Conservation (phyloP, 2,113 vertebrate genomes). For the Recurvirostra avosetta region DNA sequence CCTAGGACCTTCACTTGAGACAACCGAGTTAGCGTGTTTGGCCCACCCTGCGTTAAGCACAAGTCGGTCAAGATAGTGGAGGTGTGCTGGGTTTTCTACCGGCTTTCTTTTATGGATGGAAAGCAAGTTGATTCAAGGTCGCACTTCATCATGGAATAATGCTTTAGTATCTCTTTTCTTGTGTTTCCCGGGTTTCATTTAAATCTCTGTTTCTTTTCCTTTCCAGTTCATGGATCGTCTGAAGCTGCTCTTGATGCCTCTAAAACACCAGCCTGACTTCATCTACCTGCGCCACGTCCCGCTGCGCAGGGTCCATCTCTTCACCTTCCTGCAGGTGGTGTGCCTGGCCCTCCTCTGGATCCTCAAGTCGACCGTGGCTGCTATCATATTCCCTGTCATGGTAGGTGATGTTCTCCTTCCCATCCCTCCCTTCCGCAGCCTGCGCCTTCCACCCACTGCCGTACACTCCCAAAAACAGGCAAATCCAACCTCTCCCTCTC, state of each 20-base stretch:
- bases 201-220: neutral
- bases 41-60: too few species aligned
- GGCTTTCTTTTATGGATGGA: neutral
- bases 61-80: neutral
- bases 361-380: conserved; percentile 98
- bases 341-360: conserved; percentile 96
- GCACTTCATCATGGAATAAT: neutral
- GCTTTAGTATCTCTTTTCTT: too few species aligned
- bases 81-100: neutral
- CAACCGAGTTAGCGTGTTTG: rapidly evolving
- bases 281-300: conserved; percentile 96
- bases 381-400: conserved; percentile 98
- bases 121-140: neutral
- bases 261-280: conserved; percentile 97
- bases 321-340: conserved; percentile 93
- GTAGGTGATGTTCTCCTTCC: conserved; percentile 60
- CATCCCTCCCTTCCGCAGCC: neutral
- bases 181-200: neutral
- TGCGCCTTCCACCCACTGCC: rapidly evolving
- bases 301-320: conserved; percentile 92
- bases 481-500: neutral
- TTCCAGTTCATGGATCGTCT: conserved; percentile 96
- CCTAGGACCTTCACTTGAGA: neutral
- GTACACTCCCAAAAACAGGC: rapidly evolving
- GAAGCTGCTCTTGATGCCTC: conserved; percentile 94